Evolutionary conservation across 2,797 vertebrate genomes (phyloP), one percentile per base, ranked within the genome.

Genomic region (Typhlichthys eigenmanni): DNA sequence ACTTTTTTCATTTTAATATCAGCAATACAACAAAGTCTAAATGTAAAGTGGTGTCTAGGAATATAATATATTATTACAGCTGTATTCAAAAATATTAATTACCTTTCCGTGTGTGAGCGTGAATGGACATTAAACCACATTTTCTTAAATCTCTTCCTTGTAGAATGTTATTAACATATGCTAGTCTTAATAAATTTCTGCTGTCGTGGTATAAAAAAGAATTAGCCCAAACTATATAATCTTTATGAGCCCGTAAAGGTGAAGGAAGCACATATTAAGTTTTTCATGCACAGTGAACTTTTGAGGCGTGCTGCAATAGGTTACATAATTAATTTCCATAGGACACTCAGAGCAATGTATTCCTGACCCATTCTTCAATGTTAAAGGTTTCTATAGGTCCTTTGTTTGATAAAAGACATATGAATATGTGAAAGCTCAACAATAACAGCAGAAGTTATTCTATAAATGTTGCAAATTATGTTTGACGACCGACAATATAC

Each of bases 191-290:
- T 96, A 95, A 95, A 96, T 94, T 91, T 89, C 91, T 92, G 86
- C 88, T 92, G 92, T 90, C 91, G 94, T 92, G 94, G 95, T 94
- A 93, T 95, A 93, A 94, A 93, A 83, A 71, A 95, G 93, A 95
- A 94, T 92, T 93, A 95, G 94, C 94, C 93, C 94, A 94, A 93
- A 94, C 94, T 92, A 85, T 87, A 87, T 92, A 91, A 91, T 94
- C 95, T 85, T 97, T 96, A 97, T 92, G 94, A 92, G 89, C 90
- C 92, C 90, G 92, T 95, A 95, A 97, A 96, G 95, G 94, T 92
- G 94, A 94, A 94, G 93, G 95, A 88, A 93, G 93, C 89, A 90
- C 92, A 94, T 94, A 96, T 96, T 95, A 93, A 96, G 94, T 94
- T 94, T 91, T 94, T 92, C 90, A 94, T 93, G 90, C 93, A 91